These are phyloP conservation scores for Aphidius colemani DNA, from an alignment of 2,888 invertebrate genomes.

Conservation along the genomic window DNA sequence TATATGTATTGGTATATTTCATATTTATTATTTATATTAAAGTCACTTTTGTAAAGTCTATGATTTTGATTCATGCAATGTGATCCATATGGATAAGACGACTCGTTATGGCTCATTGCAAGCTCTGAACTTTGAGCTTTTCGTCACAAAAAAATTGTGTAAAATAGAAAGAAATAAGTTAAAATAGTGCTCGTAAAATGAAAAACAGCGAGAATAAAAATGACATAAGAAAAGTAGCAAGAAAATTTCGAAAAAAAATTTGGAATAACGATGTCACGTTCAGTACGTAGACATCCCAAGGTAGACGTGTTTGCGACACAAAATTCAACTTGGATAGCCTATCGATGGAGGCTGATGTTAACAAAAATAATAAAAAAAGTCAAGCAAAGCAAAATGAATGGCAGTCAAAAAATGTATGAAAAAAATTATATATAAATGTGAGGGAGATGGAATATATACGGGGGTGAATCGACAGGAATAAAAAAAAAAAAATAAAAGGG, in stretches of 20 bases:
- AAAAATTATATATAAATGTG: neutral
- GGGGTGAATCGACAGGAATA: slow-evolving; percentile 22
- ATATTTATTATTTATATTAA: too few species aligned
- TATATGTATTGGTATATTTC: too few species aligned
- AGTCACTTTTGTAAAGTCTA: too few species aligned
- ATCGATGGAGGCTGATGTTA: slow-evolving; percentile 16
- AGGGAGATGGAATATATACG: slow-evolving; percentile 15
- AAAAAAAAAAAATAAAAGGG: slow-evolving; percentile 24
- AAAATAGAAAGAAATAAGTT: neutral
- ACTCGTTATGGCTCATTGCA: too few species aligned
- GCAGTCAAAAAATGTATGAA: slow-evolving; percentile 19
- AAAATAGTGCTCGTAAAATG: neutral
- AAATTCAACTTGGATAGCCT: slow-evolving; percentile 38
- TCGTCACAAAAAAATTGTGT: neutral
- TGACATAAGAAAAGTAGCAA: neutral
- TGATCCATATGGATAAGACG: too few species aligned
- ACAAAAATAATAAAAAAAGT: slow-evolving; percentile 22
- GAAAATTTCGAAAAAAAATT: slow-evolving; percentile 37
- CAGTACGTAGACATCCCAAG: slow-evolving; percentile 42
- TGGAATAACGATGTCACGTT: slow-evolving; percentile 52
- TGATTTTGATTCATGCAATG: too few species aligned
- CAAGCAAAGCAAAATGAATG: slow-evolving; percentile 12
- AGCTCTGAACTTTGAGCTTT: too few species aligned
- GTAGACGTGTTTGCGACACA: slow-evolving; percentile 51
- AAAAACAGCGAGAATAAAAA: slow-evolving; percentile 19